Evolutionary conservation across 2,113 vertebrate species (phyloP).

Genomic region (Cyphomyrus discorhynchus): DNA sequence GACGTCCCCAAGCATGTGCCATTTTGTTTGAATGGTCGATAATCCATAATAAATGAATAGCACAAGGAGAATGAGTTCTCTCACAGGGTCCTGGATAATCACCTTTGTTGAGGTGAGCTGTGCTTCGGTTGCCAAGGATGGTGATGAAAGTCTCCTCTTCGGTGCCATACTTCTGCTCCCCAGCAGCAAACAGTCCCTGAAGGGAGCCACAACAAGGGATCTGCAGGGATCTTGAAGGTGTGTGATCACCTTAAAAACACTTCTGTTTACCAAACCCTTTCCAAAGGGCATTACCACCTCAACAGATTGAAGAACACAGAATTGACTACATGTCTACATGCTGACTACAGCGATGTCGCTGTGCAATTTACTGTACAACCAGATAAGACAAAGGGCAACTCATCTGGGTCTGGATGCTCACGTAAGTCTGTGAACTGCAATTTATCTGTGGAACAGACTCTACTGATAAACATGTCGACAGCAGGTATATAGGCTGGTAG

Average conservation of each 20-base stretch:
- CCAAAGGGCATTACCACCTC: background rate
- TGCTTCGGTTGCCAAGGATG: conserved; percentile 82
- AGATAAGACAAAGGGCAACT: no score
- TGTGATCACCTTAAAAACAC: background rate
- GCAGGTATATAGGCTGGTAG: background rate
- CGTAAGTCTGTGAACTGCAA: background rate
- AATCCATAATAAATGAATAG: no score
- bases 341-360: background rate
- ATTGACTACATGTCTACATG: background rate
- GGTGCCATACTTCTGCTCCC: conserved; percentile 87
- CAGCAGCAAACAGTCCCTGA: conserved; percentile 82
- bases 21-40: no score
- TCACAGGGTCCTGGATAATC: background rate
- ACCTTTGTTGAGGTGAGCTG: conserved; percentile 82
- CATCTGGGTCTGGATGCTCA: no score
- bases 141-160: conserved; percentile 90
- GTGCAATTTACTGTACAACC: background rate
- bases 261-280: background rate
- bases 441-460: background rate
- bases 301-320: background rate
- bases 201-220: background rate
- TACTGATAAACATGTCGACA: background rate
- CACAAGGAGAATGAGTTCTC: background rate
- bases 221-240: background rate
- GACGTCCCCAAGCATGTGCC: no score